These are phyloP conservation scores for Istiophorus platypterus DNA, from an alignment of 2,113 vertebrate species.

Conservation along the genomic window DNA sequence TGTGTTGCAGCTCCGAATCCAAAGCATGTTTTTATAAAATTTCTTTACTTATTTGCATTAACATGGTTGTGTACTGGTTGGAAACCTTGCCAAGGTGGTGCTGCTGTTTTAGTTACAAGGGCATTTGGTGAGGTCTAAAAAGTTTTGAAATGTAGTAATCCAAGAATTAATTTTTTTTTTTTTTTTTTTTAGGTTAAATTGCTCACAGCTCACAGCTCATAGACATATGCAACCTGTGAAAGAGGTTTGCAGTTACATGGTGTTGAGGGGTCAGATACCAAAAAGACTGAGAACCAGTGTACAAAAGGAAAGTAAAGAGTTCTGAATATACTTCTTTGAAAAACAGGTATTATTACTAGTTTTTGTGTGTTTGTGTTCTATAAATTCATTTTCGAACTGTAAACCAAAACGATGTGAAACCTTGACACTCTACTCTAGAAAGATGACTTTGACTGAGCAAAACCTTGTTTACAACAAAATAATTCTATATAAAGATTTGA, in stretches of 20 bases:
- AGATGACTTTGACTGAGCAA: no score
- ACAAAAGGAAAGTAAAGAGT: not conserved
- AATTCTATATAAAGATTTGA: not conserved
- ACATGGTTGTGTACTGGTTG: not conserved
- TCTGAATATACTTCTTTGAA: not conserved
- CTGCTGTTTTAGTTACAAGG: not conserved
- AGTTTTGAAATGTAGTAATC: no score
- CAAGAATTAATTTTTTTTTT: not conserved
- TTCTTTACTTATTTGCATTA: not conserved
- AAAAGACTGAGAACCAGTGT: not conserved
- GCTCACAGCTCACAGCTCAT: not conserved
- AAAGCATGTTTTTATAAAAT: no score
- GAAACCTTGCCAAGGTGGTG: not conserved
- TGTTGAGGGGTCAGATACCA: not conserved
- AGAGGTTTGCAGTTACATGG: no score
- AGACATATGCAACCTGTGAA: not conserved
- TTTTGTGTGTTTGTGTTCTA: no score
- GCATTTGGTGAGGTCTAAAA: not conserved
- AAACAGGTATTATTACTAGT: not conserved
- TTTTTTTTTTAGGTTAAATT: not conserved
- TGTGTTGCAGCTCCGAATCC: not conserved
- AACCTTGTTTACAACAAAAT: not conserved
- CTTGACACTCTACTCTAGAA: not conserved
- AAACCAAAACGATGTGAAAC: not conserved
- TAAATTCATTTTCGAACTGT: no score